These are phyloP conservation scores for Takifugu bimaculatus DNA, from an alignment of 2,113 vertebrate species.

Conservation along the genomic window DNA sequence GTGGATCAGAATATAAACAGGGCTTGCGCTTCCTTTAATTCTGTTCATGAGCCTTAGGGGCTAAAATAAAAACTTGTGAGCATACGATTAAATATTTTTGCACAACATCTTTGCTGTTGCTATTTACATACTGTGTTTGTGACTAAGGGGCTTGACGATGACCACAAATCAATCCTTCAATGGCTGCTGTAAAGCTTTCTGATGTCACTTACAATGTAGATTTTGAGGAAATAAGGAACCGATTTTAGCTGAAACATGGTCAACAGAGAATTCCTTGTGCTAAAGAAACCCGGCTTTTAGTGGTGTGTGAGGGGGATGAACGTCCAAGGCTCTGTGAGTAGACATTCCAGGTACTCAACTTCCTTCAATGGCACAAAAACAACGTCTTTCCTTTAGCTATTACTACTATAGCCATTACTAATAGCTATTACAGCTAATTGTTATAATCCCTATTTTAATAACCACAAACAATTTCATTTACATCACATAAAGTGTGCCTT, in stretches of 20 bases:
- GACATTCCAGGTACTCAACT: conserved; percentile 18
- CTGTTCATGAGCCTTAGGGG: no score
- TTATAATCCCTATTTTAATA: no score
- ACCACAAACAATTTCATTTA: no score
- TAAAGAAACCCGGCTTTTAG: not conserved
- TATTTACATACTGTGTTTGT: no score
- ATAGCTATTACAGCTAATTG: no score
- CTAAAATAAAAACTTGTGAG: no score
- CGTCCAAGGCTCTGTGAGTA: conserved; percentile 5
- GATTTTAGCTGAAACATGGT: conserved; percentile 6
- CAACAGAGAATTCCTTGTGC: conserved; percentile 29
- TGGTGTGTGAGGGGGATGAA: conserved; percentile 5
- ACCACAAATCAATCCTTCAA: not conserved
- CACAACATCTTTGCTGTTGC: no score
- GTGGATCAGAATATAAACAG: not conserved
- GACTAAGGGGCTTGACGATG: no score
- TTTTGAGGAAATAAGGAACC: conserved; percentile 13
- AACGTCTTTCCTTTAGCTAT: conserved; percentile 24
- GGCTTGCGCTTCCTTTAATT: no score
- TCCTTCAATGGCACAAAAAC: conserved; percentile 21
- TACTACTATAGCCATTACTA: not conserved
- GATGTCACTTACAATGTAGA: conserved; percentile 23
- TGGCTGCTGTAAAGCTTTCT: not conserved
- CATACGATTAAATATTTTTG: no score
- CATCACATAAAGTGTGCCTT: no score